Base-by-base conservation (phyloP, 2,797 vertebrate genomes). In the Halcyon leucocephala region DNA sequence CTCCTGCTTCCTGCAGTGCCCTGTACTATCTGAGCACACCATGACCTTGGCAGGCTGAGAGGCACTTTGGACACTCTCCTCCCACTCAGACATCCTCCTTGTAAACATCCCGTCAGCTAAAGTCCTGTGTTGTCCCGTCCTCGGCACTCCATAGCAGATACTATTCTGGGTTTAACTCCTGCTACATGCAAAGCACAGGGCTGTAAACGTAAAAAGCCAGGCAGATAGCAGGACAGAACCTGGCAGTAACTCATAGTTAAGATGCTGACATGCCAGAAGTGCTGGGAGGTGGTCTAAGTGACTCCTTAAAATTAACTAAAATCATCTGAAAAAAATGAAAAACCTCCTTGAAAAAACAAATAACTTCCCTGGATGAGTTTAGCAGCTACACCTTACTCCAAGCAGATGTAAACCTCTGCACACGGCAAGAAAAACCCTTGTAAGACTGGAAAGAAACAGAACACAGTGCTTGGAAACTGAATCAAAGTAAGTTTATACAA, bases 401-500 rank as follows among this genome's bases (percentile, higher is more conserved):
- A 22, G 61, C 48, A 83, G 69, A 46, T 64, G 49, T 46, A 58
- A 49, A 65, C 31, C 14, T 54, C 14, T n/a, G 5, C 33, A 14
- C 8, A 19, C 19, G 44, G 20, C 52, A 65, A 39, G 37, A 67
- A 91, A 31, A 89, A 4, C 9, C 24, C 17, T 41, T 0, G 0
- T 62, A 80, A 39, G n/a, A 65, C 31, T 42, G 62, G 58, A 69
- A 94, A 76, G 77, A 66, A 86, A 51, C 65, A 49, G 74, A 95
- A 29, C 48, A 70, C 62, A 31, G 62, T 44, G 41, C 58, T 77
- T 79, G 70, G 70, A 84, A 92, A 26, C 33, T 60, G 58, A 79
- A 71, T 41, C 31, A 42, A 39, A 51, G 12, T 81, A 26, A 83
- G 89, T 89, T 95, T 95, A 79, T 82, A 71, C 66, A 83, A 84